A percentile compares a stretch with the other conserved stretches of the same genome.
phyloP scores from a whole-genome alignment of 2,888 invertebrate species.

The Heliconius charithonia region DNA sequence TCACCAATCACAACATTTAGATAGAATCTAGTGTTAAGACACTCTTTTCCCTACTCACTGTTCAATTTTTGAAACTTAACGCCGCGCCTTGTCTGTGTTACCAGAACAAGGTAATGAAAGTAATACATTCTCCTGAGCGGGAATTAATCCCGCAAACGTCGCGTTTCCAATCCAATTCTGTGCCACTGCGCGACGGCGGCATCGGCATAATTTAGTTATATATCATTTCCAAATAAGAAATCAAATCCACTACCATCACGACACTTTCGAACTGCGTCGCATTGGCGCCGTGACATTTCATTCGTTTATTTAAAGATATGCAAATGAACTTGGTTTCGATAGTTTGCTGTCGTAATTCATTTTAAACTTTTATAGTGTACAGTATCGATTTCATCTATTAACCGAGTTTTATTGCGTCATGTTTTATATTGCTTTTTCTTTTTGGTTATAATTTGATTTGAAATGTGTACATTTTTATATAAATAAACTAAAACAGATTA shows the following conservation, averaged over 20 bases:
- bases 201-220: not conserved
- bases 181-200: not conserved
- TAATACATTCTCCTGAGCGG: too few relatives aligned
- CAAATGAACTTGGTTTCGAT: constrained; percentile 21
- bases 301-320: constrained; percentile 24
- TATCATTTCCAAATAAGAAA: not conserved
- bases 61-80: too few relatives aligned
- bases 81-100: not conserved
- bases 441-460: not conserved
- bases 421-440: constrained; percentile 10
- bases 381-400: constrained; percentile 23
- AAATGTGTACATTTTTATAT: not conserved
- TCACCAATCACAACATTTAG: too few relatives aligned
- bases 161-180: not conserved
- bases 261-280: not conserved
- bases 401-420: constrained; percentile 12
- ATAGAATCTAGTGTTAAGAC: too few relatives aligned
- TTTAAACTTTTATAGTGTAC: constrained; percentile 22
- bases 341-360: constrained; percentile 25
- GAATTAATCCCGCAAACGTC: not conserved
- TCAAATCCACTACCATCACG: not conserved
- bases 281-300: constrained; percentile 2
- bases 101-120: not conserved
- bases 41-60: too few relatives aligned
- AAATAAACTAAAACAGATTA: not conserved